phyloP scores from a whole-genome alignment of 2,888 invertebrate species.

The Tenthredo scrophulariae region DNA sequence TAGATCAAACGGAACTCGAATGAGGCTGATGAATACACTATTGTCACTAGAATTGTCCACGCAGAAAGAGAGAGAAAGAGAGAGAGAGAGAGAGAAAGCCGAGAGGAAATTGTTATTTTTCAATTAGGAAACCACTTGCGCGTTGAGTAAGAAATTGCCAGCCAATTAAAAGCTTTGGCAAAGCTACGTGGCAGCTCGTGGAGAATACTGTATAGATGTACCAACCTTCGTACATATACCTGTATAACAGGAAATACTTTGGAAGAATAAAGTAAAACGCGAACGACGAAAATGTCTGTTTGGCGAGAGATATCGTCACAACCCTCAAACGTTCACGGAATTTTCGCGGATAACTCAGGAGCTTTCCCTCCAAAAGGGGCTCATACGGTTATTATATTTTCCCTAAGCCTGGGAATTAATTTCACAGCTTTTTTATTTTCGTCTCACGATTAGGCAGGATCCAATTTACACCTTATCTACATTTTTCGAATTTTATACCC shows the following conservation, averaged over 20 bases:
- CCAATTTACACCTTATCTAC: not conserved
- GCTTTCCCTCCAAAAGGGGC: not conserved
- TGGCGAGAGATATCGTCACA: slow-evolving; percentile 19
- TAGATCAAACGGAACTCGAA: not conserved
- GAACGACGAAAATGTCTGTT: slow-evolving; percentile 2
- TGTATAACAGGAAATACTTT: not conserved
- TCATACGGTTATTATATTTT: slow-evolving; percentile 27
- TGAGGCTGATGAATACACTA: not conserved
- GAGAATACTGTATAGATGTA: not conserved
- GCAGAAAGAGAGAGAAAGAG: not conserved
- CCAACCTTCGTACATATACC: not conserved
- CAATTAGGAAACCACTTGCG: slow-evolving; percentile 10
- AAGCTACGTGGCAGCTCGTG: not conserved
- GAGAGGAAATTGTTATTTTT: not conserved
- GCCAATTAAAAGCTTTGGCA: slow-evolving; percentile 38
- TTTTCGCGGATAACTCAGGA: not conserved
- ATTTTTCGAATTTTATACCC: not conserved
- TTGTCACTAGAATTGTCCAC: not conserved
- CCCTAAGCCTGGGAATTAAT: not conserved
- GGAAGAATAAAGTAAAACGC: not conserved
- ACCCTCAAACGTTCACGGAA: not conserved
- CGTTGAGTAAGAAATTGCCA: slow-evolving; percentile 31
- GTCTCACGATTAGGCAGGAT: not conserved
- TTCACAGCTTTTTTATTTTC: slow-evolving; percentile 11
- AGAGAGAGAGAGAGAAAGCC: not conserved